Base-by-base conservation (phyloP, 1,140 invertebrate genomes). In the Pseudobourletiella spinata region DNA sequence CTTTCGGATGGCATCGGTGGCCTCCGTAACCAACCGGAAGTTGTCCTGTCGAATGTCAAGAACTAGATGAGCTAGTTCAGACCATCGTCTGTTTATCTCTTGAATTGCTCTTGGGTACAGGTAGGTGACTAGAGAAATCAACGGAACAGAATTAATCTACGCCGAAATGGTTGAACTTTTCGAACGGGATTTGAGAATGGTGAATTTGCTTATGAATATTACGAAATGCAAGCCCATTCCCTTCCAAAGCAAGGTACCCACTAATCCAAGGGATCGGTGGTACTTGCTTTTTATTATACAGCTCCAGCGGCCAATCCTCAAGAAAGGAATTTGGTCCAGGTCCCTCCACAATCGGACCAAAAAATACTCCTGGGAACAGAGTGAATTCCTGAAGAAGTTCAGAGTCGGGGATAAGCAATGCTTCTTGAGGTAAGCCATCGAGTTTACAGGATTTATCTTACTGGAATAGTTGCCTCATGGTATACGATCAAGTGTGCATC, bases 321-420 rank as follows among this genome's bases (percentile, higher is more conserved):
- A 68, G 42, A 50, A 68, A 68, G 18, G 66, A 62, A 3, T 26
- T 44, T 6, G 57, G 60, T 4, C 39, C 30, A n/a, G 22, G 22
- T 3, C 25, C 8, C 25, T 68, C 66, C 14, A 68, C 59, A 22
- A 64, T 26, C 3, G 66, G 66, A 14, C 66, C 66, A 39, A 68
- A 68, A 39, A 64, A 59, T 18, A 68, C 46, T 8, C 64, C 63
- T 24, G 66, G 66, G 32, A 61, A 68, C 16, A 64, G 44, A 35
- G 48, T 61, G 24, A 60, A 61, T 48, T 68, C 64, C 66, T 68
- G 28, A 16, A 54, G n/a, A n/a, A n/a, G n/a, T n/a, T n/a, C n/a
- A n/a, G n/a, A n/a, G n/a, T n/a, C n/a, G n/a, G n/a, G n/a, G n/a
- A n/a, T n/a, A n/a, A n/a, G n/a, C n/a, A n/a, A n/a, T n/a, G n/a